These are phyloP conservation scores for Aphelenchoides fujianensis DNA, from an alignment of 1,140 invertebrate genomes.

Conservation along the genomic window DNA sequence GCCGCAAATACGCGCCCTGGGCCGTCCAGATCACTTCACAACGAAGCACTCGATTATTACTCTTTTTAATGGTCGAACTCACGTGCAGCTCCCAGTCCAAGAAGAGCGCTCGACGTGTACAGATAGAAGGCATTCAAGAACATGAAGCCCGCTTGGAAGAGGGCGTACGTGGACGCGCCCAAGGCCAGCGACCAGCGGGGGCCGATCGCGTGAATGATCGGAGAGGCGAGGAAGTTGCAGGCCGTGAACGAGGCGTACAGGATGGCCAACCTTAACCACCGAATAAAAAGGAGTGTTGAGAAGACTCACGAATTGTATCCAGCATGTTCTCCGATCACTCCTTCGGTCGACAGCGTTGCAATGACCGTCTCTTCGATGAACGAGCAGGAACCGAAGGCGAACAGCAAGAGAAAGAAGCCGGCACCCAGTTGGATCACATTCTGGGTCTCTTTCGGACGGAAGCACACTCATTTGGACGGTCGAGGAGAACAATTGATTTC, in stretches of 20 bases:
- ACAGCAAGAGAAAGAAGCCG: conserved; percentile 53
- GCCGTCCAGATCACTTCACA: conserved; percentile 33
- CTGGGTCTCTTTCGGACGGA: conserved; percentile 22
- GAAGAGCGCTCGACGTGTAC: conserved; percentile 44
- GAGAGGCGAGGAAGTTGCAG: conserved; percentile 48
- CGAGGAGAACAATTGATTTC: background rate
- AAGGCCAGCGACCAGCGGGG: conserved; percentile 33
- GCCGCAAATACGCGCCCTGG: conserved; percentile 39
- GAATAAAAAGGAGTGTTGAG: background rate
- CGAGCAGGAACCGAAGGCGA: conserved; percentile 43
- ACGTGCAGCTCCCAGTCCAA: conserved; percentile 51
- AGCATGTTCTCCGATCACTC: conserved; percentile 37
- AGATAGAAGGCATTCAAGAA: conserved; percentile 43
- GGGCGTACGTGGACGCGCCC: conserved; percentile 33
- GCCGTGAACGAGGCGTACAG: conserved; percentile 43
- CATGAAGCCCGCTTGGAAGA: conserved; percentile 51
- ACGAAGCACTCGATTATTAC: background rate
- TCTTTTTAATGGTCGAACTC: background rate
- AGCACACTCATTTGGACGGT: background rate
- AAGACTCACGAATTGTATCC: conserved; percentile 38
- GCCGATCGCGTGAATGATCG: conserved; percentile 40
- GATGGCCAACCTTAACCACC: conserved; percentile 18
- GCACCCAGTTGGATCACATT: conserved; percentile 54
- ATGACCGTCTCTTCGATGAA: conserved; percentile 52
- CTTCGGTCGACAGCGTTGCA: conserved; percentile 9